Evolutionary conservation across 2,888 invertebrate genomes (phyloP).

Genomic region (Drosophila anomalata): DNA sequence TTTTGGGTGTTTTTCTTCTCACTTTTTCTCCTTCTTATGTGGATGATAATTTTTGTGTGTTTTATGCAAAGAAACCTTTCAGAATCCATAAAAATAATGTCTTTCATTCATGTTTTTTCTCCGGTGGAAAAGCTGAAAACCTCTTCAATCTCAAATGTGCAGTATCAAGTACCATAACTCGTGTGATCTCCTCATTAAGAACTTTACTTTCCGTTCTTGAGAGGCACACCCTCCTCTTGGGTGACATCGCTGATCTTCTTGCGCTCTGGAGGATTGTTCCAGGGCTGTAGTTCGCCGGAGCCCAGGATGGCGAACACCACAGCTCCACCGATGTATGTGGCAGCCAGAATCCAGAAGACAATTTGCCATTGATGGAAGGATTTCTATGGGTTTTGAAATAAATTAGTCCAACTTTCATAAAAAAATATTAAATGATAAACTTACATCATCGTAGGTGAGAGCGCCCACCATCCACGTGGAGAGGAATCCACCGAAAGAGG

Average conservation of each 20-base stretch:
- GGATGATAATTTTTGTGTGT: conserved; percentile 32
- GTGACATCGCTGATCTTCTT: conserved; percentile 64
- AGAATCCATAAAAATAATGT: conserved; percentile 66
- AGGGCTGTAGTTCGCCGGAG: conserved; percentile 86
- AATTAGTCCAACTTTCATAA: not conserved
- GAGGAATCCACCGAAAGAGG: conserved; percentile 92
- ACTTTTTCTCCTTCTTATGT: conserved; percentile 12
- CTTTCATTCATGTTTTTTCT: conserved; percentile 51
- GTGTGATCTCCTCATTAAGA: conserved; percentile 42
- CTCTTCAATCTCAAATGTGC: conserved; percentile 65
- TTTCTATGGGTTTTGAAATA: conserved; percentile 85
- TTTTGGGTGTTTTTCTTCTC: conserved; percentile 4
- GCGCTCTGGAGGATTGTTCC: conserved; percentile 84
- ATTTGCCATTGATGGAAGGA: conserved; percentile 91
- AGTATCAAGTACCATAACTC: conserved; percentile 69
- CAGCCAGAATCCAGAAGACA: conserved; percentile 92
- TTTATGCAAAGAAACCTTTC: conserved; percentile 57
- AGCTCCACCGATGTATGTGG: conserved; percentile 89
- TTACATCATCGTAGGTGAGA: conserved; percentile 89
- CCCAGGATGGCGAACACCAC: conserved; percentile 86
- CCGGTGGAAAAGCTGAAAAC: conserved; percentile 28
- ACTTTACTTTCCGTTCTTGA: conserved; percentile 80
- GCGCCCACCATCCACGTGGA: conserved; percentile 92
- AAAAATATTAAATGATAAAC: conserved; percentile 58
- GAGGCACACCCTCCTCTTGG: conserved; percentile 83